Conservation (phyloP, 2,888 invertebrate genomes). For the Phlogophora meticulosa region DNA sequence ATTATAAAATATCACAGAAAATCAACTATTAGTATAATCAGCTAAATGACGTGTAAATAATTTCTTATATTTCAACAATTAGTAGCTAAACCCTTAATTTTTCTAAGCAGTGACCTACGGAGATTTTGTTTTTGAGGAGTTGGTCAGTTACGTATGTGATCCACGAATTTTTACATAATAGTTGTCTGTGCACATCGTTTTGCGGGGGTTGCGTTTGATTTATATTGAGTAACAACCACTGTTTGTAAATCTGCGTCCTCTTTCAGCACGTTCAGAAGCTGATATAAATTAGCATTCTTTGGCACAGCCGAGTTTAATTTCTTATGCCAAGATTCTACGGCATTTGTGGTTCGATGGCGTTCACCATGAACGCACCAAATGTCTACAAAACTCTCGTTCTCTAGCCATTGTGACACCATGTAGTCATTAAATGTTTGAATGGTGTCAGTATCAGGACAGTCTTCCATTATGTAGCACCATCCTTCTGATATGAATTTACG, state of each 20-base stretch:
- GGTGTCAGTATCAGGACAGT: slow-evolving; percentile 22
- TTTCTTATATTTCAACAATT: slow-evolving; percentile 31
- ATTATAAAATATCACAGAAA: too few relatives aligned
- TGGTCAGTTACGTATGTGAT: slow-evolving; percentile 29
- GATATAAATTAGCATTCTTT: slow-evolving; percentile 67
- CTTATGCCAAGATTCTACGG: slow-evolving; percentile 30
- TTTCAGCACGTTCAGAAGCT: slow-evolving; percentile 63
- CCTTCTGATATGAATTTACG: slow-evolving; percentile 20
- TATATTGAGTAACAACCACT: slow-evolving; percentile 31
- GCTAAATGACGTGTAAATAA: slow-evolving; percentile 21
- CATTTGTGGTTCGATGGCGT: slow-evolving; percentile 45
- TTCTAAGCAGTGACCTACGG: slow-evolving; percentile 29
- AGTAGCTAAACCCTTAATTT: slow-evolving; percentile 25
- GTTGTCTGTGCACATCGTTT: slow-evolving; percentile 23
- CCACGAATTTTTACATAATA: slow-evolving; percentile 20
- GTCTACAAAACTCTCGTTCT: slow-evolving; percentile 38
- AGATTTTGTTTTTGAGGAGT: slow-evolving; percentile 15
- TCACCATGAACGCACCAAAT: slow-evolving; percentile 32
- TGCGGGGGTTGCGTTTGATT: slow-evolving; percentile 18
- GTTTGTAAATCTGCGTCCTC: slow-evolving; percentile 40
- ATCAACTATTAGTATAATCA: slow-evolving; percentile 27
- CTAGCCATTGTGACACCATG: slow-evolving; percentile 39
- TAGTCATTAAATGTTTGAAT: slow-evolving; percentile 37
- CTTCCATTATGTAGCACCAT: slow-evolving; percentile 36
- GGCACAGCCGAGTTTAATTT: slow-evolving; percentile 59